Percentiles rank a stretch among this genome's conserved stretches.
Evolutionary conservation across 2,113 vertebrate genomes (phyloP).

Genomic region (Sceloporus undulatus): DNA sequence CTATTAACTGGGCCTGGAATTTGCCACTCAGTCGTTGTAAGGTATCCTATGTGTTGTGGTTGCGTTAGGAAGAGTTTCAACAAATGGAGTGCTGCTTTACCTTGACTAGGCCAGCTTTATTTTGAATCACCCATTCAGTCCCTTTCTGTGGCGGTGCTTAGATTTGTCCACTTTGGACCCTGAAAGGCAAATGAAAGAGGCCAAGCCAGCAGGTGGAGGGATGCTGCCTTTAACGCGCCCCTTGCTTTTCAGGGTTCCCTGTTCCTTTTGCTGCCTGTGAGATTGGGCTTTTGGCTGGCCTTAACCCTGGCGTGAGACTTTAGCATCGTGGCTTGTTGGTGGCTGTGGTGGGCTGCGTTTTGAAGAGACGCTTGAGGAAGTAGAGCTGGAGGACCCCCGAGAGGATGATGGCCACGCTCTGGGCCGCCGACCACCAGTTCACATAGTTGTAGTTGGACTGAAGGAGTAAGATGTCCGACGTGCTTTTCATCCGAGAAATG

Average conservation of each 20-base stretch:
- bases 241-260: neutral
- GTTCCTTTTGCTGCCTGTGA: neutral
- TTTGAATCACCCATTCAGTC: neutral
- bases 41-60: too few species aligned
- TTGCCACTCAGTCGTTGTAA: neutral
- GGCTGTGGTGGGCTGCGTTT: conserved; percentile 50
- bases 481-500: conserved; percentile 86
- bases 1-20: too few species aligned
- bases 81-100: neutral
- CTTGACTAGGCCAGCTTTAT: neutral
- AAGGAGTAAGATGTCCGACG: conserved; percentile 84
- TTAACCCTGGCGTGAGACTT: neutral
- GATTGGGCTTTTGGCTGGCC: fast-evolving
- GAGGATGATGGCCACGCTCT: conserved; percentile 86
- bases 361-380: conserved; percentile 91
- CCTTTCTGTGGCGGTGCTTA: neutral
- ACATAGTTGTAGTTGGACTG: conserved; percentile 87
- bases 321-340: conserved; percentile 84
- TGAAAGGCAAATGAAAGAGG: neutral
- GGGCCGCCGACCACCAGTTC: conserved; percentile 87
- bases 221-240: too few species aligned
- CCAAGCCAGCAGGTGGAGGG: neutral
- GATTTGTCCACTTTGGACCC: neutral
- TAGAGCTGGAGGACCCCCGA: conserved; percentile 89
- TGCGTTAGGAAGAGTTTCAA: neutral